Base-by-base conservation (phyloP, 1,140 invertebrate species). In the Episyrphus balteatus region DNA sequence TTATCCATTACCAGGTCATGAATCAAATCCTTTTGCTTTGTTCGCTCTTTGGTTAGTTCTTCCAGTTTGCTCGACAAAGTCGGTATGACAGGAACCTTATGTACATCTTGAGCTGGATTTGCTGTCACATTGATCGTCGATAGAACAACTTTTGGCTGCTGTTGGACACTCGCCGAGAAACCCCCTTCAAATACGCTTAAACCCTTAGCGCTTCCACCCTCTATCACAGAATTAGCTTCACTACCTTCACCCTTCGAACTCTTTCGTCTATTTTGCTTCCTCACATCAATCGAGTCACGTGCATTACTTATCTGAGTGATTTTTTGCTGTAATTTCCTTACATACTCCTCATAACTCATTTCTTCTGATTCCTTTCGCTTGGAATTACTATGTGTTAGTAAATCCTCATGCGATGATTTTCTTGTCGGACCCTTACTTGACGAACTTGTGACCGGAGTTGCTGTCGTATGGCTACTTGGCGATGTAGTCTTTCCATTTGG, bases 1-100 rank as follows among this genome's bases (percentile, higher is more conserved):
- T 84, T 84, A 44, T 83, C 83, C 78, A 88, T 83, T 21, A 88
- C 76, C 60, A 88, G 72, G 61, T 86, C 82, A 55, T 86, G 81
- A 49, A 84, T 80, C 3, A 84, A 61, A 62, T 78, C 78, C 56
- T 82, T 82, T 56, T 84, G 80, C 61, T 82, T 81, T 6, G 73
- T 75, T 39, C 82, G 72, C 57, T 84, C 79, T 57, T 76, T 75
- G 9, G 74, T 77, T 11, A 83, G 73, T 66, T 82, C 79, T 57
- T 82, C 77, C 33, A 84, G 64, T 58, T 58, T 63, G 48, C 60
- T 60, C 44, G 52, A 51, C 14, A 59, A 37, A 33, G 60, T 62
- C 44, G 57, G 61, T 50, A 66, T 64, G 53, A 64, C 63, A 46
- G 63, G 61, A 45, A 66, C 62, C 51, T 66, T 66, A 43, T 49